These are phyloP conservation scores for Caenorhabditis uteleia DNA, from an alignment of 2,888 invertebrate species.

Conservation along the genomic window DNA sequence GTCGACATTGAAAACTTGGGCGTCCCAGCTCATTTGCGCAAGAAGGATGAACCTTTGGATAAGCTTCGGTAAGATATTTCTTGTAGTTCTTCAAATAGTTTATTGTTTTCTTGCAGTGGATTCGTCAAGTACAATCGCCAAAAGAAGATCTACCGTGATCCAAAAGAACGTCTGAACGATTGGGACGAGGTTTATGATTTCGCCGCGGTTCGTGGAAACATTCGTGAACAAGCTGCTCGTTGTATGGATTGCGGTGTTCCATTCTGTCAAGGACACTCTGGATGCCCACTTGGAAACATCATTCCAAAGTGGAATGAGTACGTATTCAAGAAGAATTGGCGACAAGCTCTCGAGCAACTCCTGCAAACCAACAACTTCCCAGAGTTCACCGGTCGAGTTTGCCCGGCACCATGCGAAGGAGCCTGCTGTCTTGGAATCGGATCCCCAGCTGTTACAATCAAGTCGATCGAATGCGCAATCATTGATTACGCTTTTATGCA, in stretches of 20 bases:
- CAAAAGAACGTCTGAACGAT: conserved; percentile 84
- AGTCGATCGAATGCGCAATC: conserved; percentile 97
- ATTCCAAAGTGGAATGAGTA: conserved; percentile 99
- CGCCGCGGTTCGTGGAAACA: conserved; percentile 81
- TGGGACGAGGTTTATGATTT: conserved; percentile 89
- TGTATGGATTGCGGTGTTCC: conserved; percentile 99
- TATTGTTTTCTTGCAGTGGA: conserved; percentile 79
- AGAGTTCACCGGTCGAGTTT: conserved; percentile 77
- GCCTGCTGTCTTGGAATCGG: conserved; percentile 95
- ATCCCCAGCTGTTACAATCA: conserved; percentile 95
- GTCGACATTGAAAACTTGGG: conserved; percentile 66
- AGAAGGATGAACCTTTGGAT: conserved; percentile 64
- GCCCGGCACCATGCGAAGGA: conserved; percentile 93
- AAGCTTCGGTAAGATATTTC: conserved; percentile 60
- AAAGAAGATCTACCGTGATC: conserved; percentile 83
- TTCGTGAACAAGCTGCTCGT: conserved; percentile 85
- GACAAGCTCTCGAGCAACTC: conserved; percentile 82
- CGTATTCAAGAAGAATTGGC: conserved; percentile 77
- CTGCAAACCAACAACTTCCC: conserved; percentile 99
- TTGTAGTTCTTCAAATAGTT: too few species aligned
- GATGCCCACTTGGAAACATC: conserved; percentile 96
- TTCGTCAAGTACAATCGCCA: conserved; percentile 96
- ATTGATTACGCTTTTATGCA: conserved; percentile 96
- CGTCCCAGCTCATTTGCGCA: conserved; percentile 43
- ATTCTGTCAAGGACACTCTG: conserved; percentile 91